A percentile compares a stretch with the other conserved stretches of the same genome.
phyloP scores from a whole-genome alignment of 2,888 invertebrate genomes.

The Lithophane leautieri region DNA sequence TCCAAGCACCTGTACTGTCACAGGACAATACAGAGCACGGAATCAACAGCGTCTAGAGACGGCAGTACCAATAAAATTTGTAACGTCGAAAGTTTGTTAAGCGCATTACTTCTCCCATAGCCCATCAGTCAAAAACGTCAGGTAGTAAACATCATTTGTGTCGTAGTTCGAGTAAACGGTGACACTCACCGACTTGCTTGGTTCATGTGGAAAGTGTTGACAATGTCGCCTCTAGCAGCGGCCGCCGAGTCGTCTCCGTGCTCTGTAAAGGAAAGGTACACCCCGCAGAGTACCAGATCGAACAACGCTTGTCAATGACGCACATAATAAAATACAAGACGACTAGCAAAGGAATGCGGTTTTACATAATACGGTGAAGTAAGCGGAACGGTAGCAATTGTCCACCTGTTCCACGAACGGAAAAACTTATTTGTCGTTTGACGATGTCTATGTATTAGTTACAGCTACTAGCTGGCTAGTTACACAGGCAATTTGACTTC shows the following conservation, averaged over 20 bases:
- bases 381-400: slow-evolving; percentile 59
- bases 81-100: not conserved
- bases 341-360: slow-evolving; percentile 60
- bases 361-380: slow-evolving; percentile 62
- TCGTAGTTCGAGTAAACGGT: not conserved
- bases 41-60: not conserved
- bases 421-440: slow-evolving; percentile 57
- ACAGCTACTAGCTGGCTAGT: slow-evolving; percentile 11
- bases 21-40: slow-evolving; percentile 46
- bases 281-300: slow-evolving; percentile 79
- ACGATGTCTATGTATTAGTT: slow-evolving; percentile 37
- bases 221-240: not conserved
- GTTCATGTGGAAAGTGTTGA: not conserved
- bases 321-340: slow-evolving; percentile 68
- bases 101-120: not conserved
- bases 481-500: slow-evolving; percentile 7
- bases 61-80: not conserved
- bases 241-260: not conserved
- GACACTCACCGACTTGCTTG: too few species aligned
- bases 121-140: not conserved
- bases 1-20: slow-evolving; percentile 74
- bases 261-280: slow-evolving; percentile 49
- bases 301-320: slow-evolving; percentile 71
- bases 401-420: slow-evolving; percentile 57
- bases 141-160: not conserved